A percentile compares a stretch with the other conserved stretches of the same genome.
These are phyloP conservation scores for Stichopus horrens DNA, from an alignment of 53 echinoderm and acorn worm species.

Conservation along the genomic window DNA sequence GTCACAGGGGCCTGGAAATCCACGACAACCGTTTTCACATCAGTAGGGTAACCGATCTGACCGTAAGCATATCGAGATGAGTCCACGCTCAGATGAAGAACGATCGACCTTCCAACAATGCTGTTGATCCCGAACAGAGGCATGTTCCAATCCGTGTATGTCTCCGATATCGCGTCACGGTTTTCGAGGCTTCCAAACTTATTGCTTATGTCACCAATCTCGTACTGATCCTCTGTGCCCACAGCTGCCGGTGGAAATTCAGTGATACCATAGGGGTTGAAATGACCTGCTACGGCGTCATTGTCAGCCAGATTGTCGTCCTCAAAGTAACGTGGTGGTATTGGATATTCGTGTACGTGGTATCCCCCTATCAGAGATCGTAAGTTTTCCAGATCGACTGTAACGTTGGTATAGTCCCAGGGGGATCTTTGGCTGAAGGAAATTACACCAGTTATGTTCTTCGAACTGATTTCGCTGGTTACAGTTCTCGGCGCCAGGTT, in stretches of 20 bases:
- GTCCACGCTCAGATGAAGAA: slow-evolving; percentile 63
- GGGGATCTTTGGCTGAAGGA: slow-evolving; percentile 74
- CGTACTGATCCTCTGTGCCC: slow-evolving; percentile 85
- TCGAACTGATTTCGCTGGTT: slow-evolving; percentile 53
- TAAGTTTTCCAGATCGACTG: slow-evolving; percentile 63
- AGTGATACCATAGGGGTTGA: slow-evolving; percentile 75
- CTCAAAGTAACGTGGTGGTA: slow-evolving; percentile 64
- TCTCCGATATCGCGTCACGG: slow-evolving; percentile 43
- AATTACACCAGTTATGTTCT: slow-evolving; percentile 66
- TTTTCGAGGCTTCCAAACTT: slow-evolving; percentile 75
- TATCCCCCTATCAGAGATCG: slow-evolving; percentile 67
- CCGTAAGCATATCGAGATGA: slow-evolving; percentile 75
- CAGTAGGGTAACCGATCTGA: slow-evolving; percentile 72
- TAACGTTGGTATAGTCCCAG: slow-evolving; percentile 66
- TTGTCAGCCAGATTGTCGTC: slow-evolving; percentile 52
- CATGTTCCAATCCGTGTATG: slow-evolving; percentile 79
- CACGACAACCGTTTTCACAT: slow-evolving; percentile 66
- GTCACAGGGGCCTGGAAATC: slow-evolving; percentile 80
- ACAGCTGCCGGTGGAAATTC: slow-evolving; percentile 43
- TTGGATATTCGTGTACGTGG: slow-evolving; percentile 85
- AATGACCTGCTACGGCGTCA: slow-evolving; percentile 70
- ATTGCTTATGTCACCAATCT: slow-evolving; percentile 89
- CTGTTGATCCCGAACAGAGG: slow-evolving; percentile 84
- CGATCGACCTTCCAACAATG: slow-evolving; percentile 77
- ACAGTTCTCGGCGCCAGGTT: slow-evolving; percentile 67